phyloP scores from a whole-genome alignment of 2,888 invertebrate genomes.

The Catocala sponsa region DNA sequence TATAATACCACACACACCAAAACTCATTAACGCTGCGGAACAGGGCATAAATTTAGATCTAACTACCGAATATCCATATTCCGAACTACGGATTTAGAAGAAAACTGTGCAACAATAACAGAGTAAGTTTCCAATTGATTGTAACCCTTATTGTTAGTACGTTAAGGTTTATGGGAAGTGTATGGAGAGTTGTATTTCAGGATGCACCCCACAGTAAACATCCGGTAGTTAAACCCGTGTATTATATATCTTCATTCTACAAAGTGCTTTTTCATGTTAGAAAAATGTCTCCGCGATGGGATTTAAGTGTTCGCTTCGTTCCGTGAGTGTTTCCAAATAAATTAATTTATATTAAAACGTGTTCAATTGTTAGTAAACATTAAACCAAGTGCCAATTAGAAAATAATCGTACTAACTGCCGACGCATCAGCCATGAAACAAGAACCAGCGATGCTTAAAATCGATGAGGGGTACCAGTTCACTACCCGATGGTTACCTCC shows the following conservation, averaged over 20 bases:
- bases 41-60: slow-evolving; percentile 54
- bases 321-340: slow-evolving; percentile 14
- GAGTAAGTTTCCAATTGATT: slow-evolving; percentile 16
- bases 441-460: slow-evolving; percentile 76
- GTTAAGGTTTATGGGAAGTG: slow-evolving; percentile 31
- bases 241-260: slow-evolving; percentile 61
- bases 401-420: slow-evolving; percentile 53
- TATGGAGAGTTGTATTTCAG: slow-evolving; percentile 22
- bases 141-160: slow-evolving; percentile 29
- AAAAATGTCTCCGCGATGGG: slow-evolving; percentile 44
- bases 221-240: slow-evolving; percentile 67
- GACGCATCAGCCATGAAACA: slow-evolving; percentile 75
- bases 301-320: slow-evolving; percentile 42
- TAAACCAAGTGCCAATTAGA: slow-evolving; percentile 33
- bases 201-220: slow-evolving; percentile 61
- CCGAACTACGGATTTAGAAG: slow-evolving; percentile 53
- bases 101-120: slow-evolving; percentile 14
- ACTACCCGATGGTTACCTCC: slow-evolving; percentile 69
- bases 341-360: slow-evolving; percentile 30
- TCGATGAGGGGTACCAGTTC: slow-evolving; percentile 64
- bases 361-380: slow-evolving; percentile 61
- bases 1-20: slow-evolving; percentile 53
- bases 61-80: slow-evolving; percentile 53
- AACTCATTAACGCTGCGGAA: slow-evolving; percentile 57
- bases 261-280: slow-evolving; percentile 73